A percentile compares a stretch with the other conserved stretches of the same genome.
Evolutionary conservation across 2,113 vertebrate species (phyloP).

Genomic region (Lonchura striata): DNA sequence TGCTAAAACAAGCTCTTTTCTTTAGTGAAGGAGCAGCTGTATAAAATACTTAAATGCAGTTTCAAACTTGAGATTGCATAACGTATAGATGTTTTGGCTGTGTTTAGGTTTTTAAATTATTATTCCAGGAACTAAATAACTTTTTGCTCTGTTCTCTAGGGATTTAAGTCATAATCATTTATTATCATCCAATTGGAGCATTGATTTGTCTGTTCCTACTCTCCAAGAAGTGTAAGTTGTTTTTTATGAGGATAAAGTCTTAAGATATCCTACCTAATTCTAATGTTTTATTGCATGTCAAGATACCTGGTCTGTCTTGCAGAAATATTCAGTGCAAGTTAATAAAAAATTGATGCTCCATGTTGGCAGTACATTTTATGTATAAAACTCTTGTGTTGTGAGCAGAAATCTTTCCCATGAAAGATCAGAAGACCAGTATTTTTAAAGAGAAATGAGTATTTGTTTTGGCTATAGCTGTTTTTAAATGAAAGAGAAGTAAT

Average conservation of each 20-base stretch:
- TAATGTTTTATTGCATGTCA: background rate
- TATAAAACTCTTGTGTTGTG: background rate
- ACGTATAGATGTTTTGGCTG: background rate
- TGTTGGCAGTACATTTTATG: background rate
- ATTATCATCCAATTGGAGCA: conserved; percentile 72
- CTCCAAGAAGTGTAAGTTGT: conserved; percentile 82
- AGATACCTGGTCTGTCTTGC: background rate
- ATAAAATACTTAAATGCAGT: background rate
- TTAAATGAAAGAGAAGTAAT: background rate
- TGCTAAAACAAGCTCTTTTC: background rate
- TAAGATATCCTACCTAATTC: background rate
- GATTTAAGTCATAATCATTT: conserved; percentile 81
- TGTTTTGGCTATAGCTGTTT: background rate
- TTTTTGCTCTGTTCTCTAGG: conserved; percentile 57
- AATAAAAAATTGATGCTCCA: background rate
- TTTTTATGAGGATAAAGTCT: background rate
- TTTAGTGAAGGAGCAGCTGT: background rate
- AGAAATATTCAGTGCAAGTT: background rate
- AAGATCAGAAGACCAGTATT: background rate
- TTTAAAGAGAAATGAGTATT: background rate
- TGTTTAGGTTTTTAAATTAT: background rate
- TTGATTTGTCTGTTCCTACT: conserved; percentile 65
- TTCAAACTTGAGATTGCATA: background rate
- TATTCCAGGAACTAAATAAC: background rate
- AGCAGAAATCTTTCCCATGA: background rate